Base-by-base conservation (phyloP, 2,797 vertebrate genomes). In the Garrulus glandarius region DNA sequence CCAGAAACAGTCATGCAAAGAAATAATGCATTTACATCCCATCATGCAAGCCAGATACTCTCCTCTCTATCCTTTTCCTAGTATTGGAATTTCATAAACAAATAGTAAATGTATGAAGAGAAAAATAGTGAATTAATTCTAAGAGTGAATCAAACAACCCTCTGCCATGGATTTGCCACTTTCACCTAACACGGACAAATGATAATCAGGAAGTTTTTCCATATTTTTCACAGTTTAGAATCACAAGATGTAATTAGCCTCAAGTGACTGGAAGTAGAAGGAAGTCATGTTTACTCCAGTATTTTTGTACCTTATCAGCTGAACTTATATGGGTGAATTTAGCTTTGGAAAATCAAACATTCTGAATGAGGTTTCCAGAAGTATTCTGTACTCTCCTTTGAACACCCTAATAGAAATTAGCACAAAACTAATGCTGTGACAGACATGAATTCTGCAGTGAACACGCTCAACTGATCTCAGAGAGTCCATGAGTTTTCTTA, bases 11-110 rank as follows among this genome's bases (percentile, higher is more conserved):
- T 80, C 96, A 96, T 97, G 96, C 96, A 97, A 85, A 70, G 60
- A 94, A 84, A 77, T 56, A 91, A 95, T 92, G 94, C 93, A 96
- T 57, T 92, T 80, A 79, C 84, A 89, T 80, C 94, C 72, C 93
- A 57, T 74, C 96, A 97, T 97, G 97, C 96, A 97, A 96, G 32
- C 37, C 89, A 92, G 77, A 95, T 90, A 94, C 84, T 94, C 84
- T 75, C 78, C 78, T 92, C 87, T 92, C 78, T 94, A 75, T 84
- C 59, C 49, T 92, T 70, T 85, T 78, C n/a, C 60, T 89, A 92
- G 24, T 56, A 43, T 16, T 80, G 57, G 37, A 90, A 30, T 82
- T 95, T 92, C 92, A 82, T 89, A 87, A 85, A 77, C 36, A 93
- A 79, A 93, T 60, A 49, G 23, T 30, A 93, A 5, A 3, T 68